Base-by-base conservation (phyloP, 2,888 invertebrate species). In the Ochropleura leucogaster region DNA sequence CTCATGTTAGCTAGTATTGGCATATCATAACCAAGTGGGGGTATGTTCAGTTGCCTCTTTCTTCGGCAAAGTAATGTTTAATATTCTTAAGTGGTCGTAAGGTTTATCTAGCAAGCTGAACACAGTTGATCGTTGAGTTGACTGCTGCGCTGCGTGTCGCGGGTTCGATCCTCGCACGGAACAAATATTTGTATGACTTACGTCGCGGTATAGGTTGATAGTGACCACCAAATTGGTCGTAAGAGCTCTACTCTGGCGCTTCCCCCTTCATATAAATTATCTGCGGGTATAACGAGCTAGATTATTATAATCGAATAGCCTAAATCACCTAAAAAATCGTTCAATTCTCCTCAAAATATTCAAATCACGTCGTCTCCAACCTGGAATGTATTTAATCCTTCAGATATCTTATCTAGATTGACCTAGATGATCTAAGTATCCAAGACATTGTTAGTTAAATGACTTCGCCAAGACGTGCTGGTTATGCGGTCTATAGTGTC, bases 381-480 rank as follows among this genome's bases (percentile, higher is more conserved):
- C 59, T 70, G 69, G 60, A 72, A 72, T 72, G 46, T 68, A 64
- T 64, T 46, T 51, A 83, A 83, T 77, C 68, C 68, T 72, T 40
- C 68, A 71, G 66, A 82, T 71, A 42, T 70, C 47, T 55, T 63
- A 63, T 68, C 68, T 77, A 63, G 68, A 59, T 68, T 63, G 83
- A 78, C 72, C 55, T 72, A 79, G 65, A 83, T 85, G 72, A 81
- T 66, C 82, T 69, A 72, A 81, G 82, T 67, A 66, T 66, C 84
- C 57, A 81, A 82, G 85, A 82, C 85, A 82, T 85, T 71, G 82
- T 84, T 71, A 71, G 68, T 57, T n/a, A 75, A 84, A 81, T 81
- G 75, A 62, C 65, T 68, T 20, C 71, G 72, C 59, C 51, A 65
- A 81, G 82, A 75, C 59, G 75, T 71, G 60, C 70, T 55, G 47